These are phyloP conservation scores for Ectropis grisescens DNA, from an alignment of 1,140 invertebrate genomes.

Conservation along the genomic window DNA sequence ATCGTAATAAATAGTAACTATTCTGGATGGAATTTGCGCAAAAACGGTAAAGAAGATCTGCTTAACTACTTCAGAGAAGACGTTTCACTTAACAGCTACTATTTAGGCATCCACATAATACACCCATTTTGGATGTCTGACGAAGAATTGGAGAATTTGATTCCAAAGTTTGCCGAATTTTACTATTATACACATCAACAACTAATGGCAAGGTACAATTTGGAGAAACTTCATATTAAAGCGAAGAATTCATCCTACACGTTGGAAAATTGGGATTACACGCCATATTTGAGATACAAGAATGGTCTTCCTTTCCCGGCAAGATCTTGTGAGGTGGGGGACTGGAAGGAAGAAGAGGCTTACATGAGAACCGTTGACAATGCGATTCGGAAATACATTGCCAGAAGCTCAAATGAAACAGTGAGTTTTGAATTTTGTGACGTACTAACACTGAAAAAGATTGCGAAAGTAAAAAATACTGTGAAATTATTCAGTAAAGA, in stretches of 20 bases:
- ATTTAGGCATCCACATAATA: constrained; percentile 76
- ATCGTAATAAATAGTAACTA: constrained; percentile 66
- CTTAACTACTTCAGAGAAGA: constrained; percentile 83
- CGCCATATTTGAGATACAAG: constrained; percentile 43
- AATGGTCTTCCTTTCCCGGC: constrained; percentile 49
- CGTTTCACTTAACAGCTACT: constrained; percentile 78
- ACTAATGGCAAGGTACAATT: constrained; percentile 74
- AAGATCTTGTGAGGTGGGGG: constrained; percentile 24
- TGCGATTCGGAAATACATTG: constrained; percentile 44
- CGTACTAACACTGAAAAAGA: too few species aligned
- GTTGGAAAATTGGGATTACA: constrained; percentile 25
- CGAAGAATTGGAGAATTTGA: constrained; percentile 66
- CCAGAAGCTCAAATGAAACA: too few species aligned
- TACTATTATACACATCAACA: constrained; percentile 73
- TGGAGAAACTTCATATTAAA: constrained; percentile 73
- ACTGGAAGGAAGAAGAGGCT: constrained; percentile 32
- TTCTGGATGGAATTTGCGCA: constrained; percentile 66
- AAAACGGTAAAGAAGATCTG: constrained; percentile 70
- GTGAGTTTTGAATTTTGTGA: too few species aligned
- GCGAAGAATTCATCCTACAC: constrained; percentile 11
- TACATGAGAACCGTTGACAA: constrained; percentile 44
- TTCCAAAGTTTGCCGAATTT: constrained; percentile 73
- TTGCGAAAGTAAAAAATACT: too few species aligned
- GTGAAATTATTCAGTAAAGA: too few species aligned
- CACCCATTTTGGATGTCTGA: constrained; percentile 78